These are phyloP conservation scores for Gobius niger DNA, from an alignment of 2,113 vertebrate species.

Conservation along the genomic window DNA sequence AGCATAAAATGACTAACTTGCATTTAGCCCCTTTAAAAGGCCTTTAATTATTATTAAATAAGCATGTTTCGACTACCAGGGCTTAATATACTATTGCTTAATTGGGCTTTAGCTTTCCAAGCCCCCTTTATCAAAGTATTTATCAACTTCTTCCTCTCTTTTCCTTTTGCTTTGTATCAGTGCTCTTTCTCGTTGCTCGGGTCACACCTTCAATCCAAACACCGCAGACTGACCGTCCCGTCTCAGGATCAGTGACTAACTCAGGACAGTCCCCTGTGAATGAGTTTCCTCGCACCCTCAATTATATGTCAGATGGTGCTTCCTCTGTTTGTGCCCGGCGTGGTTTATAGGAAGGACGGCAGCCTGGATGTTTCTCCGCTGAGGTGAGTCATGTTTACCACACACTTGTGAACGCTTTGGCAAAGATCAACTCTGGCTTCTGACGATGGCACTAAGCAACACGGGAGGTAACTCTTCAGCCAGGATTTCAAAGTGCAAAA, in stretches of 20 bases:
- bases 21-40: too few relatives aligned
- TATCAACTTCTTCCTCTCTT: neutral
- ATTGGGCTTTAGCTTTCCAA: neutral
- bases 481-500: neutral
- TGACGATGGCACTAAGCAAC: conserved; percentile 11
- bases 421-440: conserved; percentile 11
- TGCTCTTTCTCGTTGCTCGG: neutral
- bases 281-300: neutral
- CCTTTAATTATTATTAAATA: too few relatives aligned
- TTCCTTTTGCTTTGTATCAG: neutral
- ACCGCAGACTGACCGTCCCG: neutral
- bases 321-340: neutral
- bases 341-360: neutral
- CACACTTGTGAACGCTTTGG: neutral
- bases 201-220: neutral
- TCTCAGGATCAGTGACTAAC: neutral
- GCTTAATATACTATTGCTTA: too few relatives aligned
- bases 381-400: conserved; percentile 7
- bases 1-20: too few relatives aligned
- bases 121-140: neutral
- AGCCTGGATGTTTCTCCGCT: neutral
- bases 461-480: neutral
- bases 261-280: neutral
- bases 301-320: neutral
- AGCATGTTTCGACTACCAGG: too few relatives aligned